These are phyloP conservation scores for Calidris pygmaea DNA, from an alignment of 2,113 vertebrate species.

Conservation along the genomic window DNA sequence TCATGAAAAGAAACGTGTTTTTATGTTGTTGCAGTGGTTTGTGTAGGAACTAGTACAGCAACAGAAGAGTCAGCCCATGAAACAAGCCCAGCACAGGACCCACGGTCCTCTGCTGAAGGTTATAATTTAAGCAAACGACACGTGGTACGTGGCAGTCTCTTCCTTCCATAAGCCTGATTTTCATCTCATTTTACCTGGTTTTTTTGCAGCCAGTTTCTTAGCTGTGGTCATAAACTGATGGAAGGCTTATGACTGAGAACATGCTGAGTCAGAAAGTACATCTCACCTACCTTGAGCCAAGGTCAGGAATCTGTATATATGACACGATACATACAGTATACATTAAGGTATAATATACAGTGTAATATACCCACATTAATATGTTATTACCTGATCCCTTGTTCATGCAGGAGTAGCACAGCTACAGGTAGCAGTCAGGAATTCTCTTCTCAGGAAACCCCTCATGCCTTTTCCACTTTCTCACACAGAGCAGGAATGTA, in stretches of 20 bases:
- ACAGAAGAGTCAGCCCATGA: background rate
- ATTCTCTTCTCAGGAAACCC: background rate
- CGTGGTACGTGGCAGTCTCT: background rate
- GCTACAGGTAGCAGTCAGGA: background rate
- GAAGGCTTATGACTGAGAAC: background rate
- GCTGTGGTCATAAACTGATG: background rate
- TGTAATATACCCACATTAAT: no score
- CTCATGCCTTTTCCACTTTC: background rate
- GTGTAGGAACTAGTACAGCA: background rate
- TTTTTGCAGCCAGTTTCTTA: background rate
- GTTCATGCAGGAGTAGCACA: background rate
- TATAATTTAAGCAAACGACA: rapidly evolving
- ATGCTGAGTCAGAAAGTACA: background rate
- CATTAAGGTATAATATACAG: background rate
- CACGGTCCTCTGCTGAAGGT: background rate
- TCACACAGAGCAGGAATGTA: background rate
- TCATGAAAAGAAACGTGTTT: background rate
- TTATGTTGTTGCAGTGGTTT: background rate
- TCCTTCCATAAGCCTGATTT: background rate
- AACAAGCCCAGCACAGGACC: background rate
- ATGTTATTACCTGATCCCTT: background rate
- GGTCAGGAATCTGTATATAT: background rate
- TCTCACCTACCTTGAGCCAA: background rate
- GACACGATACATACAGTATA: background rate
- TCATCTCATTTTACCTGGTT: background rate